phyloP scores from a whole-genome alignment of 2,797 vertebrate species.

The Geotrypetes seraphini region DNA sequence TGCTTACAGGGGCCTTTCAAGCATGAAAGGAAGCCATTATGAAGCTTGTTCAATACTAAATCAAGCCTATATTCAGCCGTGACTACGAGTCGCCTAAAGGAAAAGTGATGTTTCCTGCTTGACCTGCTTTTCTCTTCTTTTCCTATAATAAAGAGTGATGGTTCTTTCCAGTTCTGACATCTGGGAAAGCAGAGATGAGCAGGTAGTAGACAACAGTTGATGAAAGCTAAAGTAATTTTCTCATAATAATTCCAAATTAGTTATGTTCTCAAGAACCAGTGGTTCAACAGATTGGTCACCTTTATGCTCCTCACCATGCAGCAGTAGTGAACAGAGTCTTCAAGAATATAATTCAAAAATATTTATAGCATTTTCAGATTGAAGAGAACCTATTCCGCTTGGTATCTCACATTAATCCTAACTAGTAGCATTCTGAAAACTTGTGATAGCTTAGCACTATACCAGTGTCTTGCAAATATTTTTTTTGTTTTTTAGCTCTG shows the following conservation, averaged over 20 bases:
- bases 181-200: conserved; percentile 35
- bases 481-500: too few species aligned
- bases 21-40: conserved; percentile 61
- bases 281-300: conserved; percentile 26
- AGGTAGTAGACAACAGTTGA: conserved; percentile 35
- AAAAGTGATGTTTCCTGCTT: conserved; percentile 24
- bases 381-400: conserved; percentile 6
- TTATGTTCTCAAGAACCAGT: conserved; percentile 16
- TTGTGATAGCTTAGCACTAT: too few species aligned
- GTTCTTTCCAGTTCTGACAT: conserved; percentile 38
- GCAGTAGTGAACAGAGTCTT: conserved; percentile 13
- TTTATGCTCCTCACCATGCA: conserved; percentile 31
- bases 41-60: conserved; percentile 42
- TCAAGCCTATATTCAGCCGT: background rate
- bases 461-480: too few species aligned
- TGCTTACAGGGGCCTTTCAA: conserved; percentile 61
- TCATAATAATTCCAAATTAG: conserved; percentile 38
- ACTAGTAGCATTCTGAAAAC: too few species aligned
- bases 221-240: conserved; percentile 50
- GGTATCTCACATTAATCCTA: background rate
- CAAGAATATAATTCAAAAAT: conserved; percentile 9
- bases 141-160: conserved; percentile 36
- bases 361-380: conserved; percentile 10
- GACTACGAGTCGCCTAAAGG: conserved; percentile 1
- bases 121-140: conserved; percentile 19